Conservation (phyloP, 2,797 vertebrate species). For the Oophaga sylvatica region DNA sequence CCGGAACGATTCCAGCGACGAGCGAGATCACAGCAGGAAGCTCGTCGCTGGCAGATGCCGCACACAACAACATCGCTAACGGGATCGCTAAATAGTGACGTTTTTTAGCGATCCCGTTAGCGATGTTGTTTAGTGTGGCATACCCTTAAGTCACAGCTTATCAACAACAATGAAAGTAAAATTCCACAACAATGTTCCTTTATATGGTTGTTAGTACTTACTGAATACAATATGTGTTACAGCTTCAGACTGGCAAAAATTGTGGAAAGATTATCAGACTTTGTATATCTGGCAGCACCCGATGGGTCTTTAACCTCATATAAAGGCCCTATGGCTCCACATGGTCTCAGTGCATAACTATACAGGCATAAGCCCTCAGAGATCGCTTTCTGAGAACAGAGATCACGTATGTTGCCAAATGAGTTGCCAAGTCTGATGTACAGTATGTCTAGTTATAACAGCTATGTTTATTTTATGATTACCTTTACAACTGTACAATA, state of each 20-base stretch:
- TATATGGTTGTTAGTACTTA: neutral
- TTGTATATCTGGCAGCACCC: neutral
- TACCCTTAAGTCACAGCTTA: neutral
- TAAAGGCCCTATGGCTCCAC: neutral
- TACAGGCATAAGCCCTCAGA: neutral
- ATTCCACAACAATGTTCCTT: neutral
- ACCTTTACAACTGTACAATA: constrained; percentile 21
- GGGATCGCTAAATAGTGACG: no score
- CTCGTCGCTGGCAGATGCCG: no score
- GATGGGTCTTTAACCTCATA: neutral
- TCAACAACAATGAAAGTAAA: neutral
- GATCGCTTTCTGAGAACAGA: neutral
- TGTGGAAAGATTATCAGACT: no score
- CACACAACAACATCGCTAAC: no score
- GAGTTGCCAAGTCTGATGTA: constrained; percentile 1
- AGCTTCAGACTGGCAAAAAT: no score
- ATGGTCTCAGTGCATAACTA: neutral
- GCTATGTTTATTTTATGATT: constrained; percentile 14
- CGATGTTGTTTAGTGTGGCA: no score
- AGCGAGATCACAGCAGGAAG: no score
- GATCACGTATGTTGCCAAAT: neutral
- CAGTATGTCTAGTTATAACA: neutral
- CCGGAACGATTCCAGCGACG: no score
- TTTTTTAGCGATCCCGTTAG: no score
- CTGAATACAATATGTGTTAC: neutral